phyloP scores from a whole-genome alignment of 2,888 invertebrate species.

The Antheraea assamensis region DNA sequence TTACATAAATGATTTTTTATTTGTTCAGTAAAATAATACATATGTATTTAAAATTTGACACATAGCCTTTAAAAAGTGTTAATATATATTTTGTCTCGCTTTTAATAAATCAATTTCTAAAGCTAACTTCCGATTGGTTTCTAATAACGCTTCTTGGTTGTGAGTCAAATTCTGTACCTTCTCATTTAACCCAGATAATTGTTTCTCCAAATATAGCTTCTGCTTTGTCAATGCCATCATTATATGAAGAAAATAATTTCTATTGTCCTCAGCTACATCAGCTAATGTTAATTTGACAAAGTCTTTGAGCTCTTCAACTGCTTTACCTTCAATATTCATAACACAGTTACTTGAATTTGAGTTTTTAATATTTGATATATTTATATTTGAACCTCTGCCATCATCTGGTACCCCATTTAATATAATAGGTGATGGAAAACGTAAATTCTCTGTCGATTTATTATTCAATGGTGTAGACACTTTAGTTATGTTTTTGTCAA shows the following conservation, averaged over 20 bases:
- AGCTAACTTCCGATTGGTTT: conserved; percentile 75
- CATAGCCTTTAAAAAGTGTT: too few species aligned
- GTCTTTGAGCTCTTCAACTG: conserved; percentile 69
- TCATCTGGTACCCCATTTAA: conserved; percentile 58
- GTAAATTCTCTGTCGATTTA: conserved; percentile 53
- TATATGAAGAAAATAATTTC: conserved; percentile 71
- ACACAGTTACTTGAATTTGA: conserved; percentile 34
- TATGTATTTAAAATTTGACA: not conserved
- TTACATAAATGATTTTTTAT: not conserved
- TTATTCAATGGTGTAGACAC: conserved; percentile 69
- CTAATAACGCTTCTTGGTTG: conserved; percentile 69
- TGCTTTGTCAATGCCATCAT: conserved; percentile 78
- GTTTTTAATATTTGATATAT: conserved; percentile 48
- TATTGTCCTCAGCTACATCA: conserved; percentile 70
- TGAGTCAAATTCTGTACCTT: conserved; percentile 62
- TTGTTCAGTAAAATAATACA: not conserved
- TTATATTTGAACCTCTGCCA: conserved; percentile 42
- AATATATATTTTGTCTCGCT: conserved; percentile 32
- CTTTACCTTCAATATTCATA: conserved; percentile 46
- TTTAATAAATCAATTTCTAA: conserved; percentile 76
- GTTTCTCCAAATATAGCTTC: conserved; percentile 72
- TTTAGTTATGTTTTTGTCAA: conserved; percentile 66
- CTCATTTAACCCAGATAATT: conserved; percentile 57
- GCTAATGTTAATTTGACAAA: conserved; percentile 63
- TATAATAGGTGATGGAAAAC: conserved; percentile 57